Percentiles rank a stretch among this genome's conserved stretches.
These are phyloP conservation scores for Oenanthe melanoleuca DNA, from an alignment of 2,113 vertebrate genomes.

Conservation along the genomic window DNA sequence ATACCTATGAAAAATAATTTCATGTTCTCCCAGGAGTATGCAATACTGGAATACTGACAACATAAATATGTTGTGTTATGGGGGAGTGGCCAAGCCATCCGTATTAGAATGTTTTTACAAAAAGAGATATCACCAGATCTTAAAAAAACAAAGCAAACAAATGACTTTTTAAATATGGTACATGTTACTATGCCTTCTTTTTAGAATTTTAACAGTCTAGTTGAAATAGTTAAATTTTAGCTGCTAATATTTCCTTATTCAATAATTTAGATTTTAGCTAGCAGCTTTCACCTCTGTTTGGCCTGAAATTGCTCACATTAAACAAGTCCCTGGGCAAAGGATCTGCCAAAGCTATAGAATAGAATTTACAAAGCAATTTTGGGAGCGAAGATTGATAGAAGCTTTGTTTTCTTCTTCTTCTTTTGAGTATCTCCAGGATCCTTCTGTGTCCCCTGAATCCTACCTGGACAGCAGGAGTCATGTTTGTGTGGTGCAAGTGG, in stretches of 20 bases:
- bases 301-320: background rate
- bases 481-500: background rate
- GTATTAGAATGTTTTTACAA: background rate
- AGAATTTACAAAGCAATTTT: background rate
- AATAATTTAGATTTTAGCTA: background rate
- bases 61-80: background rate
- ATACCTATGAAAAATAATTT: background rate
- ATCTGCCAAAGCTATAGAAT: background rate
- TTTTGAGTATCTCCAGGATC: background rate
- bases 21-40: background rate
- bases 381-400: background rate
- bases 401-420: background rate
- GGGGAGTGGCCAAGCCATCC: background rate
- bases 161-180: background rate
- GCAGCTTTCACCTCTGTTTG: background rate
- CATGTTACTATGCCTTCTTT: background rate
- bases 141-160: background rate
- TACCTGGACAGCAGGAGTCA: background rate
- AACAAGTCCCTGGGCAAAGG: background rate
- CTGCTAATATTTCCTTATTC: background rate
- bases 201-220: background rate
- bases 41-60: background rate
- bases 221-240: background rate
- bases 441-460: background rate
- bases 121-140: background rate